Percentiles rank a stretch among this genome's conserved stretches.
Conservation (phyloP, 2,797 vertebrate genomes). For the Picus viridis region DNA sequence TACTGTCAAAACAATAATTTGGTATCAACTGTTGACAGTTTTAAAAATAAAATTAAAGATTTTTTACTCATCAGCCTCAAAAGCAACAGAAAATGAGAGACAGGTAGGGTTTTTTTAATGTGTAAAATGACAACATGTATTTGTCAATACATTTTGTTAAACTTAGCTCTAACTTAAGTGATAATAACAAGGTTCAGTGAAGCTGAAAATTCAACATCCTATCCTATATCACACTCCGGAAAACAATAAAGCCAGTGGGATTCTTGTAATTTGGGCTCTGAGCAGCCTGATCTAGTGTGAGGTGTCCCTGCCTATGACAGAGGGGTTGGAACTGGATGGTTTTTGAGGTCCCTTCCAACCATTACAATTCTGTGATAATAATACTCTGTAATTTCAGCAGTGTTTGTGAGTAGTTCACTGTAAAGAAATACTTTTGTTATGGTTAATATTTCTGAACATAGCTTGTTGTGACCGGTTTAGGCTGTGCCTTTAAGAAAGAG, state of each 20-base stretch:
- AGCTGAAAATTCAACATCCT: not conserved
- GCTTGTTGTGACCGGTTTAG: no score
- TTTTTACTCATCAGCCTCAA: not conserved
- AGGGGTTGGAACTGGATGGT: no score
- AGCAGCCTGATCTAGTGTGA: no score
- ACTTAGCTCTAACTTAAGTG: not conserved
- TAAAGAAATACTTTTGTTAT: no score
- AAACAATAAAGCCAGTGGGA: not conserved
- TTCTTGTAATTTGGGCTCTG: not conserved
- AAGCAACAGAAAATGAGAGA: not conserved
- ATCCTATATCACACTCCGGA: not conserved
- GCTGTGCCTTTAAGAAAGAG: no score
- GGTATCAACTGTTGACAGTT: not conserved
- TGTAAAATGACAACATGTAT: not conserved
- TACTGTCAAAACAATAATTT: not conserved
- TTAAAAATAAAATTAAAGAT: not conserved
- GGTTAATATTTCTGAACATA: no score
- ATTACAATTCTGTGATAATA: not conserved
- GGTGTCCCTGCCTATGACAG: no score
- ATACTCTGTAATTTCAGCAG: not conserved
- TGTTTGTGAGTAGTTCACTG: no score
- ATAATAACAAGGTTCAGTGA: not conserved
- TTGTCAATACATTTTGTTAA: not conserved
- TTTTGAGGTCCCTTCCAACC: no score
- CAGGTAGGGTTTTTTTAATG: not conserved